A percentile compares a stretch with the other conserved stretches of the same genome.
Conservation (phyloP, 2,797 vertebrate genomes). For the Anas bahamensis region DNA sequence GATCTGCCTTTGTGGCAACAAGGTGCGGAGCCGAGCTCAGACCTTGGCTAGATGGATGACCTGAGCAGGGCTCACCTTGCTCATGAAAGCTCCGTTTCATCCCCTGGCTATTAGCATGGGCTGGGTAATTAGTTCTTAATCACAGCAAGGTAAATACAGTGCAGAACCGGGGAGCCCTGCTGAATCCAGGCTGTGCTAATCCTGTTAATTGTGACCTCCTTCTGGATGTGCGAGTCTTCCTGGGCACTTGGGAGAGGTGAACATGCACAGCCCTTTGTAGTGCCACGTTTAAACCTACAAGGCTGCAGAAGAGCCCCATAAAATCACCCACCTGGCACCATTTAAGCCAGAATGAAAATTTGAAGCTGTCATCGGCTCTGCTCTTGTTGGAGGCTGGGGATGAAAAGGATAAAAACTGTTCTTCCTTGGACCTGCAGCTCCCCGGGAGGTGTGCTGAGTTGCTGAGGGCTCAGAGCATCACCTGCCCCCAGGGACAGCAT, state of each 20-base stretch:
- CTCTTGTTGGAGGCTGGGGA: not conserved
- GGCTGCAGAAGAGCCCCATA: not conserved
- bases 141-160: not conserved
- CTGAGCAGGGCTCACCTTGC: not conserved
- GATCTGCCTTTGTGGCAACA: not conserved
- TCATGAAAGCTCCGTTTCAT: not conserved
- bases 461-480: not conserved
- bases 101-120: not conserved
- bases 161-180: not conserved
- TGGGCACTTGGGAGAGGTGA: not conserved
- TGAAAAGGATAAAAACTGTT: not conserved
- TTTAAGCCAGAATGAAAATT: not conserved
- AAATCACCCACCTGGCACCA: not conserved
- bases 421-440: not conserved
- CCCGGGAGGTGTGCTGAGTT: fast-evolving
- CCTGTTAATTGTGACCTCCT: not conserved
- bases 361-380: not conserved
- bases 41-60: not conserved
- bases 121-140: not conserved
- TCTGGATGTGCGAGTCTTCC: not conserved
- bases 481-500: not conserved
- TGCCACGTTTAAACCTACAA: fast-evolving
- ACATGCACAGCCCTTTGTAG: fast-evolving
- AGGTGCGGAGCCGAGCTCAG: not conserved
- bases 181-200: not conserved